Base-by-base conservation (phyloP, 2,888 invertebrate species). In the Oxyteleia sp. region DNA sequence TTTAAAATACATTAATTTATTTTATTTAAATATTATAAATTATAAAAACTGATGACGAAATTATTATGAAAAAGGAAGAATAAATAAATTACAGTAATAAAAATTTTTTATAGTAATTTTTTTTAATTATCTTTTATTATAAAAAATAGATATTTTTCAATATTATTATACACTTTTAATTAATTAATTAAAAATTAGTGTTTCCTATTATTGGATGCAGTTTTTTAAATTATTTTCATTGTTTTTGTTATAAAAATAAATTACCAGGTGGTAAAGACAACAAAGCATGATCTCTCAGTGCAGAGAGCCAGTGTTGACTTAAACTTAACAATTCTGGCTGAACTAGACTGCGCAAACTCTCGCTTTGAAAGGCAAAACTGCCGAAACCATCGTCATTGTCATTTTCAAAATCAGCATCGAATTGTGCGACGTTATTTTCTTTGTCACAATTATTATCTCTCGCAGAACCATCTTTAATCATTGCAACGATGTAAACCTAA, bases 271-370 rank as follows among this genome's bases (percentile, higher is more conserved):
- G 99, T 85, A 99, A 94, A 75, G 98, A 97, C 47, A 99, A 94
- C 49, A 99, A 94, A 0, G 99, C 99, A 90, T 99, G 98, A 94
- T 99, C 99, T 92, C 97, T 96, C 87, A 99, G 94, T 0, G 99
- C 99, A 0, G 98, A 97, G 80, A 99, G 94, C 99, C 99, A 99
- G 93, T 99, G 97, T 87, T 97, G 97, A 10, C 99, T 98, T 75
- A 99, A 95, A 91, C 97, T 97, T 81, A 96, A 95, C 88, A 99
- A 94, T 93, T 99, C 99, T 0, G 99, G 99, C 90, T 98, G 97
- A 0, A 99, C 99, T 72, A 99, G 94, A 80, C 96, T 97, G 81
- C 99, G 93, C 49, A 99, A 94, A 93, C 97, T 97, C 92, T 97
- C 97, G 0, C 96, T 97, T 86, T 96, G 96, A 66, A 95, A 96